Evolutionary conservation across 2,113 vertebrate genomes (phyloP), one percentile per base, ranked within the genome.

Genomic region (Petrocephalus microphthalmus): DNA sequence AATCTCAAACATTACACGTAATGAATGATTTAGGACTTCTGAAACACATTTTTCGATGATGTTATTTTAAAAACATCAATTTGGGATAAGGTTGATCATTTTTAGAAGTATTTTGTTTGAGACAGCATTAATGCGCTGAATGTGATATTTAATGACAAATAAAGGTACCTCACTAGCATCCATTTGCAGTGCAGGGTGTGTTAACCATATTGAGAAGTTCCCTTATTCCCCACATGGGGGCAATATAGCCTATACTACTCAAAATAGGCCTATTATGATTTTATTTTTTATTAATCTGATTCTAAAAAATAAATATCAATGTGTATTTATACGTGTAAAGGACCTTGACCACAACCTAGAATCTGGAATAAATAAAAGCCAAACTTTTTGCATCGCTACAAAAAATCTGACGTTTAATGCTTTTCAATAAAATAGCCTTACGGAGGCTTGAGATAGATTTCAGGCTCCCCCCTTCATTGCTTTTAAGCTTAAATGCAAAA

Each of bases 191-290:
- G 60, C 25, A 45, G 82, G 42, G 22, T n/a, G 82, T 84, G 42
- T n/a, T 42, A n/a, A 5, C 15, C 78, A 20, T 7, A 45, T 19
- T 49, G 45, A 49, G 81, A 49, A 84, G 20, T 85, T 56, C 25
- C 17, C 56, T 4, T 56, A 85, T 60, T n/a, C 52, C 60, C 90
- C 94, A 95, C 92, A 84, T 85, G 95, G 95, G 91, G 94, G 92
- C 88, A 89, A 90, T 95, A 95, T 6, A 95, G 60, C 60, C n/a
- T n/a, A 29, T 92, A 92, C 95, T 95, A 93, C 88, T 83, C 33
- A 94, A 95, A 93, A 86, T 4, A 47, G 20, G 52, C 17, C 45
- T 49, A 13, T 49, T 19, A 20, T 83, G 42, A 49, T 45, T 83
- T 25, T n/a, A 25, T 67, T 83, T 47, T n/a, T 49, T 45, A 83